These are phyloP conservation scores for Tragelaphus strepsiceros DNA, from an alignment of 2,113 vertebrate genomes.

Conservation along the genomic window DNA sequence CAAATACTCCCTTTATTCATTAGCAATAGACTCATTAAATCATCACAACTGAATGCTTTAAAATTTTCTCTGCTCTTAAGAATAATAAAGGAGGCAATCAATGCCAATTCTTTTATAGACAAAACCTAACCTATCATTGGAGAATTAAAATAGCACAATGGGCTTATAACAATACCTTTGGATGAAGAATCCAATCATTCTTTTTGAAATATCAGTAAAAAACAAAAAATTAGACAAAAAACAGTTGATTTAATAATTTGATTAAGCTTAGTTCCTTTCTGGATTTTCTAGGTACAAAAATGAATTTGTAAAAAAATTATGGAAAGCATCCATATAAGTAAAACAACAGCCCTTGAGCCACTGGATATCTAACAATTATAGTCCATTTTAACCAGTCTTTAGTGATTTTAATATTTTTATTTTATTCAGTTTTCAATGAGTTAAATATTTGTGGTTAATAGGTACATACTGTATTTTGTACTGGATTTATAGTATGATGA, in stretches of 20 bases:
- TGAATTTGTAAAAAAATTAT: not conserved
- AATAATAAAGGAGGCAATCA: not conserved
- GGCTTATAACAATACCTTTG: not conserved
- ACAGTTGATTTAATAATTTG: not conserved
- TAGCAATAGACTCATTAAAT: not conserved
- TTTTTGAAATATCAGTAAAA: not conserved
- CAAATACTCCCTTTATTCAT: not conserved
- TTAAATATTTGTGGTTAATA: not conserved
- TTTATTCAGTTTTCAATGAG: not conserved
- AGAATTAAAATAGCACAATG: not conserved
- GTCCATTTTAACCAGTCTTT: not conserved
- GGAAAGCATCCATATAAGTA: not conserved
- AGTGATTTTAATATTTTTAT: not conserved
- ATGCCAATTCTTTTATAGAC: not conserved
- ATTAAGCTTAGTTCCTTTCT: not conserved
- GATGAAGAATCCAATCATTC: not conserved
- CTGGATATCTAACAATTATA: not conserved
- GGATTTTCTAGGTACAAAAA: not conserved
- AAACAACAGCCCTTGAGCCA: not conserved
- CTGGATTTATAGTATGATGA: not conserved
- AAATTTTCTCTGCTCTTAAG: not conserved
- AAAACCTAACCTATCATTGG: not conserved
- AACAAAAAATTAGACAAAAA: not conserved
- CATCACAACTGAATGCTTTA: not conserved
- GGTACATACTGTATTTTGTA: not conserved